These are phyloP conservation scores for Linyphia triangularis DNA, from an alignment of 2,888 invertebrate species.

Conservation along the genomic window DNA sequence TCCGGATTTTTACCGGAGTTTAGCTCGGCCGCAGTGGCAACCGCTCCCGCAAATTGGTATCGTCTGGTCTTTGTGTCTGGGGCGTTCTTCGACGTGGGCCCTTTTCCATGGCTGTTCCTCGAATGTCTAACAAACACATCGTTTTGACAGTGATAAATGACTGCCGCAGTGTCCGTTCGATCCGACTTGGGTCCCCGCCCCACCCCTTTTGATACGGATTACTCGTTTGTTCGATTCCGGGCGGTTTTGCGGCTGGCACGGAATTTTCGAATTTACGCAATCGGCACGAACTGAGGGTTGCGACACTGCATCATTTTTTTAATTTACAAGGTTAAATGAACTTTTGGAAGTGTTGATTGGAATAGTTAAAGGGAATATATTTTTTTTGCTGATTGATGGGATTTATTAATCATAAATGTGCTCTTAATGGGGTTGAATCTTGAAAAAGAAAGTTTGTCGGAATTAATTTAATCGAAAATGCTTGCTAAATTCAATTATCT, in stretches of 20 bases:
- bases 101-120: constrained; percentile 2
- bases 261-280: constrained; percentile 28
- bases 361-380: not conserved
- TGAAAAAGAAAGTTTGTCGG: not conserved
- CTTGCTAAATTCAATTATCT: not conserved
- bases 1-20: no score
- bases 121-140: constrained; percentile 61
- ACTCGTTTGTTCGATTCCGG: not conserved
- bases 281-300: not conserved
- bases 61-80: constrained; percentile 66
- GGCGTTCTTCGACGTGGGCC: constrained; percentile 12
- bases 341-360: not conserved
- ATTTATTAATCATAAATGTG: not conserved
- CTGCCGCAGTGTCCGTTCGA: constrained; percentile 44
- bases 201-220: not conserved
- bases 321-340: not conserved
- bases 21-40: constrained; percentile 4
- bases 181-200: not conserved
- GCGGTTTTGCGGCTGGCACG: not conserved
- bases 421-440: not conserved
- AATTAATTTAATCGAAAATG: no score
- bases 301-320: not conserved
- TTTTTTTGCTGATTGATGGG: not conserved
- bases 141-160: constrained; percentile 70
- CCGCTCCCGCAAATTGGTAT: constrained; percentile 37